phyloP scores from a whole-genome alignment of 2,888 invertebrate species.

The Apamea anceps region DNA sequence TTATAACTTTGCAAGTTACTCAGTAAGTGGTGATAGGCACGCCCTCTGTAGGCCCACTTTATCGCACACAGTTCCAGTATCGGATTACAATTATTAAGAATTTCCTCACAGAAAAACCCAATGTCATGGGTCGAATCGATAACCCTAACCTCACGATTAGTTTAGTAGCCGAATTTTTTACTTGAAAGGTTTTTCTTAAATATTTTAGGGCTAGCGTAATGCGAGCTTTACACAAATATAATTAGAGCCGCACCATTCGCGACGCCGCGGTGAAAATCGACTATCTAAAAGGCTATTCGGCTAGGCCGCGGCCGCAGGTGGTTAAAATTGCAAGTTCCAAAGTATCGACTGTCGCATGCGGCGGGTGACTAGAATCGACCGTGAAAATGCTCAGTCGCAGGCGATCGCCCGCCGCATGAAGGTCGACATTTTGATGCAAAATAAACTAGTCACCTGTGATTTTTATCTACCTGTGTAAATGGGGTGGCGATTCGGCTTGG shows the following conservation, averaged over 20 bases:
- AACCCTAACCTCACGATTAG: not conserved
- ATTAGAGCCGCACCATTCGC: too few species aligned
- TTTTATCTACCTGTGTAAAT: not conserved
- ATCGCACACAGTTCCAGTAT: constrained; percentile 38
- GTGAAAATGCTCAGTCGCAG: constrained; percentile 52
- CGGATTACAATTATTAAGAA: constrained; percentile 37
- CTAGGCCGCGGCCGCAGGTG: too few species aligned
- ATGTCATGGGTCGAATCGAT: constrained; percentile 22
- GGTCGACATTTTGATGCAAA: not conserved
- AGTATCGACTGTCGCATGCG: too few species aligned
- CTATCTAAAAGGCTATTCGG: too few species aligned
- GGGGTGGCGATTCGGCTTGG: not conserved
- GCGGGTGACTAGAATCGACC: too few species aligned
- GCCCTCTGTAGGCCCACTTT: constrained; percentile 52
- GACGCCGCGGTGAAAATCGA: too few species aligned
- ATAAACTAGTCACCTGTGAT: not conserved
- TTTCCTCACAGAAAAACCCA: constrained; percentile 12
- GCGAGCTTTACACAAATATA: too few species aligned
- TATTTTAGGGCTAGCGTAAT: not conserved
- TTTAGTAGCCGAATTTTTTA: not conserved
- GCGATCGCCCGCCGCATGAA: constrained; percentile 30
- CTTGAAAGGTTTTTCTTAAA: not conserved
- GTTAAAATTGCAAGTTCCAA: too few species aligned
- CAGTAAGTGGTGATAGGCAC: constrained; percentile 44
- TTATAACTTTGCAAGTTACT: constrained; percentile 37